Percentiles rank a stretch among this genome's conserved stretches.
phyloP scores from a whole-genome alignment of 2,888 invertebrate species.

The Microctonus brassicae region DNA sequence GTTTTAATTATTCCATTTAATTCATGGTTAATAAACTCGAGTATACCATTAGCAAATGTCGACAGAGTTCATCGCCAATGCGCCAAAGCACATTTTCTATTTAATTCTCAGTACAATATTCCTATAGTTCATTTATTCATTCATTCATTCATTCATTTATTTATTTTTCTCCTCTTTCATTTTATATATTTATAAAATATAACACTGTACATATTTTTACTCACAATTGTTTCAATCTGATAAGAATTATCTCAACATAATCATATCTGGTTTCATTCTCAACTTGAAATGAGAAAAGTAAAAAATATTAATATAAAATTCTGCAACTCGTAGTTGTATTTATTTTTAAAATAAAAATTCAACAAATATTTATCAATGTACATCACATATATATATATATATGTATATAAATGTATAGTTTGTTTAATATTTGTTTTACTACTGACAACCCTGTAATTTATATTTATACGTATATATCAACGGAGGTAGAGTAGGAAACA shows the following conservation, averaged over 20 bases:
- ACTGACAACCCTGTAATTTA: neutral
- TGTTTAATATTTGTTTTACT: neutral
- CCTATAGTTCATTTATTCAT: too few species aligned
- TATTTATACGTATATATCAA: neutral
- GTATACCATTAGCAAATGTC: constrained; percentile 40
- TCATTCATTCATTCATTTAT: neutral
- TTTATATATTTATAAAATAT: neutral
- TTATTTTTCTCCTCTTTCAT: neutral
- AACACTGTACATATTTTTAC: neutral
- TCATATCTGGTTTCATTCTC: neutral
- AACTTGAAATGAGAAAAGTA: neutral
- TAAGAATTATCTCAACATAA: neutral
- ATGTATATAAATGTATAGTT: neutral
- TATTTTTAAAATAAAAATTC: neutral
- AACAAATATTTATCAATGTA: neutral
- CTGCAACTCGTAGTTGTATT: neutral
- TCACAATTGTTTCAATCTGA: neutral
- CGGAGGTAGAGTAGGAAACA: neutral
- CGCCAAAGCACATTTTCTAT: neutral
- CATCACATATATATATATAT: too few species aligned
- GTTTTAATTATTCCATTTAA: constrained; percentile 47
- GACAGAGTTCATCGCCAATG: constrained; percentile 10
- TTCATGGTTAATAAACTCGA: constrained; percentile 46
- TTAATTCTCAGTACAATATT: neutral
- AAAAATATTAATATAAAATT: neutral